Base-by-base conservation (phyloP, 2,888 invertebrate genomes). In the Petrolisthes cinctipes region DNA sequence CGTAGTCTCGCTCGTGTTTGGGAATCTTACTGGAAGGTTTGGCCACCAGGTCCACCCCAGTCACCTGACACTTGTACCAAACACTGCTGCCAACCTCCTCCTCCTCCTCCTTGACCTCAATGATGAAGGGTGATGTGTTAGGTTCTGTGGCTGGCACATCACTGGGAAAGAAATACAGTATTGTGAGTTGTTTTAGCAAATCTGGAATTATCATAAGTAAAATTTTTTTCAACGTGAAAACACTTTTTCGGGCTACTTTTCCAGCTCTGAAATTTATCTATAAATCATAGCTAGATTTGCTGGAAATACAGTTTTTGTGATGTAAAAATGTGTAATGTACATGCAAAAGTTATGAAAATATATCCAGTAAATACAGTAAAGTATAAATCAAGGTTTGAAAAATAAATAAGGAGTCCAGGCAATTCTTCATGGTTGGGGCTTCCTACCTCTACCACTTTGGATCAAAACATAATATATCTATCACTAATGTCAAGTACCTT, bases 41-140 rank as follows among this genome's bases (percentile, higher is more conserved):
- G 23, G 85, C 85, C 4, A 85, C 80, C 9, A 85, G 79, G 71
- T 85, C 85, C 4, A 85, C 85, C 37, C 85, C 85, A 0, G 85
- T 85, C 56, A 85, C 85, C 54, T 85, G 85, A 57, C 85, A 85
- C 79, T 68, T 79, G 53, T 54, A 85, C 85, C 85, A 85, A 0
- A 79, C 17, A 37, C 37, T 37, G 37, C 37, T 17, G 23, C 73
- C 73, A 20, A 7, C 20, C 73, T 20, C 73, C 66, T 66, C 71
- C 7, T 57, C 79, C 7, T 57, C 79, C 20, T 6, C 17, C 17
- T 85, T 80, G 37, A 86, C 37, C 9, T n/a, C 61, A 37, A 86
- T 82, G 57, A 73, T 57, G 71, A 87, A 87, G 37, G 87, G 87
- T 4, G 87, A 87, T 53, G 73, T 20, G 73, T 61, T 79, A n/a